Conservation (phyloP, 2,888 invertebrate species). For the Therioaphis trifolii region DNA sequence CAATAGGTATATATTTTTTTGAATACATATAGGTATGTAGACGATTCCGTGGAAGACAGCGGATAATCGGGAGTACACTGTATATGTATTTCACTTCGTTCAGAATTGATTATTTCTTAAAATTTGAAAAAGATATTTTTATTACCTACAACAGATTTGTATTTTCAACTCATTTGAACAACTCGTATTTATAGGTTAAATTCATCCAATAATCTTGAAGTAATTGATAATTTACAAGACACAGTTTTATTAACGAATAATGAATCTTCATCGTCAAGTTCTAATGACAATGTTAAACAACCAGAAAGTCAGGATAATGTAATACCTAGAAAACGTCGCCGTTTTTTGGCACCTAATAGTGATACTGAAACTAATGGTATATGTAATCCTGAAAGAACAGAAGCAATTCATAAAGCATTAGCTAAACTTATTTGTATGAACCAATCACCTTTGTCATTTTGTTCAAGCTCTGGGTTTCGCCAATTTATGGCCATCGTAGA, state of each 20-base stretch:
- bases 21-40: too few relatives aligned
- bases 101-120: too few relatives aligned
- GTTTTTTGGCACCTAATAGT: slow-evolving; percentile 5
- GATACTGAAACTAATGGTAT: neutral
- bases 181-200: slow-evolving; percentile 5
- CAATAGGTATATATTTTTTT: too few relatives aligned
- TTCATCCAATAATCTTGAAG: neutral
- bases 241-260: slow-evolving; percentile 15
- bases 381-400: slow-evolving; percentile 1
- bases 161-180: too few relatives aligned
- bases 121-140: too few relatives aligned
- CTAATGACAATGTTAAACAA: neutral
- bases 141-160: too few relatives aligned
- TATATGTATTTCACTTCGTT: too few relatives aligned
- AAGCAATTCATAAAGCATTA: slow-evolving; percentile 23
- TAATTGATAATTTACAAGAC: neutral
- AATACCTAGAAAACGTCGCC: slow-evolving; percentile 7
- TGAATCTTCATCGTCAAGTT: neutral
- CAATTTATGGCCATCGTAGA: slow-evolving; percentile 5
- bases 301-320: neutral
- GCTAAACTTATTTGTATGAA: slow-evolving; percentile 12
- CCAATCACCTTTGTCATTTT: slow-evolving; percentile 3
- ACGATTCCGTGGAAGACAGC: too few relatives aligned
- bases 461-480: slow-evolving; percentile 5
- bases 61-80: too few relatives aligned